Base-by-base conservation (phyloP, 2,797 vertebrate species). In the Tangara arthus region DNA sequence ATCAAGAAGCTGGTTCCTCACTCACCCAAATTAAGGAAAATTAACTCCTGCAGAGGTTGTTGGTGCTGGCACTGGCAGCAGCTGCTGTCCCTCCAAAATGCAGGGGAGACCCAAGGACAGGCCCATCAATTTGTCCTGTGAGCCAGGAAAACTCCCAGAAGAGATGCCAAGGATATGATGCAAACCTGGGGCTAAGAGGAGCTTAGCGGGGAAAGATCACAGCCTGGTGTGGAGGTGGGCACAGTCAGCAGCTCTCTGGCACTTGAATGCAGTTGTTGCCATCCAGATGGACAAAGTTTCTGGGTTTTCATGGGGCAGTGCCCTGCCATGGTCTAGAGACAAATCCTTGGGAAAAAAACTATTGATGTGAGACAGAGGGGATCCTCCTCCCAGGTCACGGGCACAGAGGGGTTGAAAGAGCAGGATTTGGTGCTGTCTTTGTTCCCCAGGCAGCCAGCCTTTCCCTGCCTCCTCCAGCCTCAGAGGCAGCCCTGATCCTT, bases 341-440 rank as follows among this genome's bases (percentile, higher is more conserved):
- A 14, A 24, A 27, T 12, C 6, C 24, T 34, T 68, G 19, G 30
- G 42, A 24, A 79, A 47, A 35, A 6, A 57, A 17, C 14, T 3
- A 3, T 3, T 22, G 46, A 7, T 13, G 21, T 2, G 20, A 68
- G 61, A 64, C 60, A 44, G 0, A 0, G 1, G 3, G 27, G 20
- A 50, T 17, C 26, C 47, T 68, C 34, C 39, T 60, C 44, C 6
- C 17, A 9, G 41, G 28, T 20, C 34, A 22, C 2, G 30, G 49
- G 7, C 39, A 35, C 26, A 39, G 56, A 71, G 39, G 37, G 15
- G 10, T 5, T 28, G 52, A 14, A 66, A 26, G 8, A 22, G 59
- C 37, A 49, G 22, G 27, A 35, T 15, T 14, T 41, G 7, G n/a
- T 3, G 2, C 16, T 57, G 46, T 4, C 81, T 56, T n/a, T 37